A percentile compares a stretch with the other conserved stretches of the same genome.
These are phyloP conservation scores for Spea bombifrons DNA, from an alignment of 2,113 vertebrate genomes.

Conservation along the genomic window DNA sequence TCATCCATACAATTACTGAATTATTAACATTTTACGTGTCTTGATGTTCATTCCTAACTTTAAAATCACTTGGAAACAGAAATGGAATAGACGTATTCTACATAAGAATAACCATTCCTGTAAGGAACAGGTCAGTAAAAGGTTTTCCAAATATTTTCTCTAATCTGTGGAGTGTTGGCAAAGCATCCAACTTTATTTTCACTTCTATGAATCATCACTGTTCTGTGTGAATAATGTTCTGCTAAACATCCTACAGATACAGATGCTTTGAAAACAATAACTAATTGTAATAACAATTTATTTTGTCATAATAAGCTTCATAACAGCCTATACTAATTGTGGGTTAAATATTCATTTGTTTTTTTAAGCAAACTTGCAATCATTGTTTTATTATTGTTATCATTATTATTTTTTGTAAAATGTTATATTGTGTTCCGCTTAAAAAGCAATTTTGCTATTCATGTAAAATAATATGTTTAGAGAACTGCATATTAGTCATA, in stretches of 20 bases:
- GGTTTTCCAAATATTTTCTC: constrained; percentile 42
- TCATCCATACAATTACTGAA: not conserved
- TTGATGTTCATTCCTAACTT: constrained; percentile 15
- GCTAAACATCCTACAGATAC: not conserved
- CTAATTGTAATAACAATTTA: constrained; percentile 4
- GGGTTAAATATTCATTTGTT: too few relatives aligned
- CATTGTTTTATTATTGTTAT: too few relatives aligned
- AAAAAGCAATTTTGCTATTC: too few relatives aligned
- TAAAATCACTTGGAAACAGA: constrained; percentile 14
- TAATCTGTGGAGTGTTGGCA: constrained; percentile 18
- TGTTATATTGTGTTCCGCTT: too few relatives aligned
- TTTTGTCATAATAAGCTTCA: not conserved
- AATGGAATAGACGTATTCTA: constrained; percentile 29
- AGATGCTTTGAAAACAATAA: constrained; percentile 15
- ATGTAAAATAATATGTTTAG: too few relatives aligned
- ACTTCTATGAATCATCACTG: constrained; percentile 28
- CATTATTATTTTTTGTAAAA: too few relatives aligned
- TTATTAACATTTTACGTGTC: not conserved
- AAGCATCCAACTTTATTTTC: constrained; percentile 32
- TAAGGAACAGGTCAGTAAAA: constrained; percentile 24
- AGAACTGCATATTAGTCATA: too few relatives aligned
- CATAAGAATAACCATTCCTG: constrained; percentile 31
- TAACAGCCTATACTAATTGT: not conserved
- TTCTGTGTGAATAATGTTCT: constrained; percentile 16
- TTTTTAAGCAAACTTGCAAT: too few relatives aligned